These are phyloP conservation scores for Pachyuromys duprasi DNA, from an alignment of 2,797 vertebrate genomes.

Conservation along the genomic window DNA sequence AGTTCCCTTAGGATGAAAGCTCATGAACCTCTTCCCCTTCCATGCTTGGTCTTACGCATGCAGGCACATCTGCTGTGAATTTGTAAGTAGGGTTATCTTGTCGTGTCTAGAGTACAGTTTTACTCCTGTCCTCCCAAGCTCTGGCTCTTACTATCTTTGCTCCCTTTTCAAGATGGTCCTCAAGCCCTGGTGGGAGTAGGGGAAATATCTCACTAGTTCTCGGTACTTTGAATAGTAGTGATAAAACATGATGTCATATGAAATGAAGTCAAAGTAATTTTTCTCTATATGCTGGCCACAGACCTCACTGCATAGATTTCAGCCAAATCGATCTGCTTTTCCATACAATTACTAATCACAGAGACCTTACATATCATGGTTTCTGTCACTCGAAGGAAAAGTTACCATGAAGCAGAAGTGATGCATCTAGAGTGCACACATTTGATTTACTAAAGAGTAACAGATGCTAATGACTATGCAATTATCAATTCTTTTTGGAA, in stretches of 20 bases:
- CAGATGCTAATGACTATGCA: background rate
- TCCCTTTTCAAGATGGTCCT: background rate
- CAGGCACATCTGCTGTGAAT: no score
- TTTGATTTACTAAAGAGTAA: conserved; percentile 46
- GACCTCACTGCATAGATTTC: background rate
- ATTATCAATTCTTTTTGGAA: conserved; percentile 24
- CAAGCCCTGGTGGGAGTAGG: background rate
- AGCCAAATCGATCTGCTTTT: background rate
- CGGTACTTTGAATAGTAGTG: background rate
- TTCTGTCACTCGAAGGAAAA: conserved; percentile 53
- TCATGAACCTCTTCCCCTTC: background rate
- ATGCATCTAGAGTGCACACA: conserved; percentile 7
- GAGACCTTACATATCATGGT: background rate
- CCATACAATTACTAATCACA: conserved; percentile 1
- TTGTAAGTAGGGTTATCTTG: background rate
- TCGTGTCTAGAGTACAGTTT: background rate
- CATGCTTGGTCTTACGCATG: background rate
- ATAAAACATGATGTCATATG: conserved; percentile 25
- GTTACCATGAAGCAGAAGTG: conserved; percentile 44
- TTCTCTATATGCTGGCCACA: conserved; percentile 2
- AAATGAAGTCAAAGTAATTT: conserved; percentile 43
- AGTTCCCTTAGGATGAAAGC: background rate
- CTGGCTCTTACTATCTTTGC: background rate
- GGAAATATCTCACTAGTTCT: no score
- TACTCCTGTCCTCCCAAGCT: background rate